Evolutionary conservation across 1,140 invertebrate genomes (phyloP), one percentile per base, ranked within the genome.

Genomic region (Lordiphosa mommai): DNA sequence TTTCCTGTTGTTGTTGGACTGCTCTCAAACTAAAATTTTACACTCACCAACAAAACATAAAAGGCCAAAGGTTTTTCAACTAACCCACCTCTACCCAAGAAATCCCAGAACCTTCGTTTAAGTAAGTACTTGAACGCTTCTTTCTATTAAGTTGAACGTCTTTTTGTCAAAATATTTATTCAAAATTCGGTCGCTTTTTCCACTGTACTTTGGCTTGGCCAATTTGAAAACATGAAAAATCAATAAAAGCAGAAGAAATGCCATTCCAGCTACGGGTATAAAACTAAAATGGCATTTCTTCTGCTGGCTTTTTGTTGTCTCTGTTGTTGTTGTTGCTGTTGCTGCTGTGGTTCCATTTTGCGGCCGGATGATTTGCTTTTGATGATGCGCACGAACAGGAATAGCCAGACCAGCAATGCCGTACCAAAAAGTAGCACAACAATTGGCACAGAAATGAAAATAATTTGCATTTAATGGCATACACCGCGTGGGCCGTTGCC

Each of bases 361-460:
- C 9, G 32, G 46, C 52, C 50, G 41, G 72, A 76, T 76, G 76
- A 84, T 82, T 82, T 82, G 77, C 52, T 76, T 82, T 82, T 84
- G 76, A 82, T 82, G 76, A 82, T 82, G 76, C 77, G 77, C 76
- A 82, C 77, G 76, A 82, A 82, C 66, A 63, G 61, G 57, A 69
- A 61, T 50, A 63, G 63, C 32, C 38, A 12, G 17, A 53, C 8
- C 17, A 53, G 20, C 12, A 46, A 13, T 17, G 33, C 41, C 33
- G 10, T 41, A 4, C 14, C 13, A 74, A 84, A 84, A 84, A 85
- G 77, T 84, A 77, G 77, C 79, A 84, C 79, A 84, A 67, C 66
- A 86, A 86, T 86, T 86, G 80, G 82, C 82, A 82, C 74, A 86
- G 82, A 82, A 86, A 86, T 82, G 74, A 64, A 67, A 86, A 86